A percentile compares a stretch with the other conserved stretches of the same genome.
Conservation (phyloP, 2,888 invertebrate genomes). For the Callyntrura guangdongensis region DNA sequence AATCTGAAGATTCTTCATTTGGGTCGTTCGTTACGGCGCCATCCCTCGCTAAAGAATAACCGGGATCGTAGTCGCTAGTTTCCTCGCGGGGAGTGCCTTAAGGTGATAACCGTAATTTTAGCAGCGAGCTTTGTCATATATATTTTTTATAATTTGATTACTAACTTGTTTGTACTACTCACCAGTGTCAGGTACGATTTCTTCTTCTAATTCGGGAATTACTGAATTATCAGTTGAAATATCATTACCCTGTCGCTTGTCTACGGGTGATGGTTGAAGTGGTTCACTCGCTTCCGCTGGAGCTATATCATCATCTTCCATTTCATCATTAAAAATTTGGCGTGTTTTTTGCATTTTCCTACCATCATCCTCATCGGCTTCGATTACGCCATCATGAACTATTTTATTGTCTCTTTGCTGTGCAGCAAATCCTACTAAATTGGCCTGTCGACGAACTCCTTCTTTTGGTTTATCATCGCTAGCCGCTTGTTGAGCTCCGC, state of each 20-base stretch:
- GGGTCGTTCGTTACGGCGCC: neutral
- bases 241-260: too few relatives aligned
- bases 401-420: neutral
- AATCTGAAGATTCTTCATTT: neutral
- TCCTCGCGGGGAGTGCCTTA: too few relatives aligned
- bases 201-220: too few relatives aligned
- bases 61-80: neutral
- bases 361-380: neutral
- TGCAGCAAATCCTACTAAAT: neutral
- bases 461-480: neutral
- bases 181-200: too few relatives aligned
- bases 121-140: too few relatives aligned
- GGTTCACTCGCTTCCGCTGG: too few relatives aligned
- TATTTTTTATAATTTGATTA: too few relatives aligned
- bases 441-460: neutral
- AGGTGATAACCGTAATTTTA: too few relatives aligned
- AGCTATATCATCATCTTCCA: neutral
- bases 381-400: neutral
- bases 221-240: too few relatives aligned
- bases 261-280: too few relatives aligned
- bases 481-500: neutral
- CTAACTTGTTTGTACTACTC: too few relatives aligned
- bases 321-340: neutral
- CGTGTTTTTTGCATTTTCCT: neutral
- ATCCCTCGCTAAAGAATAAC: neutral